These are phyloP conservation scores for Agrenia bidenticulata DNA, from an alignment of 2,888 invertebrate species.

Conservation along the genomic window DNA sequence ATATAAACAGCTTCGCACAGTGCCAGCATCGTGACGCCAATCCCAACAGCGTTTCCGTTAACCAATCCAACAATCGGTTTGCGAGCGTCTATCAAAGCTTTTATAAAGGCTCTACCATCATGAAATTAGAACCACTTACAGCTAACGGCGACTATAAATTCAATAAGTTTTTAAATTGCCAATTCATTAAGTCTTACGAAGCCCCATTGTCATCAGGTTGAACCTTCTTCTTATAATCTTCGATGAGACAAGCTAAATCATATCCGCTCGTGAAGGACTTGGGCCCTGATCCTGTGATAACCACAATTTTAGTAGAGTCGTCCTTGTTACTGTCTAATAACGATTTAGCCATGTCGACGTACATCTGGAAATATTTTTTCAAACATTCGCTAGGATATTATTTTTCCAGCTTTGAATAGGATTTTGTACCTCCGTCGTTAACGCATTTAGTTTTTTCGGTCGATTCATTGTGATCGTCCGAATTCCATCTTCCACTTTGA, in stretches of 20 bases:
- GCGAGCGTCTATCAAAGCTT: constrained; percentile 77
- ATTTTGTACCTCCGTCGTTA: constrained; percentile 59
- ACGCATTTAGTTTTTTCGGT: constrained; percentile 76
- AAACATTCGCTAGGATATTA: too few relatives aligned
- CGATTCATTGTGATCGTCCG: constrained; percentile 69
- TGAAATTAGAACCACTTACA: neutral
- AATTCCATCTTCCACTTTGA: constrained; percentile 59
- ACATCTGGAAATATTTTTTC: constrained; percentile 63
- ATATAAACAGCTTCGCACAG: constrained; percentile 87
- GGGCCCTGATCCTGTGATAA: constrained; percentile 57
- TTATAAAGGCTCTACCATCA: constrained; percentile 65
- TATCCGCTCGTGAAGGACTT: constrained; percentile 19
- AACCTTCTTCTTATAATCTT: constrained; percentile 50
- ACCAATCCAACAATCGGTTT: constrained; percentile 83
- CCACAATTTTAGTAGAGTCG: constrained; percentile 67
- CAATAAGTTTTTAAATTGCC: too few relatives aligned
- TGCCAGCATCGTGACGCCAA: constrained; percentile 78
- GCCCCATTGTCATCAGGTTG: too few relatives aligned
- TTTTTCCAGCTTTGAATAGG: neutral
- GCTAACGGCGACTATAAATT: too few relatives aligned
- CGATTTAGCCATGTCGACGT: constrained; percentile 65
- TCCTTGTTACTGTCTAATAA: constrained; percentile 70
- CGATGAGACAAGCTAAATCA: constrained; percentile 6
- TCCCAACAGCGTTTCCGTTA: constrained; percentile 93
- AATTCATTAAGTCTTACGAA: too few relatives aligned